These are phyloP conservation scores for Busseola fusca DNA, from an alignment of 2,888 invertebrate genomes.

Conservation along the genomic window DNA sequence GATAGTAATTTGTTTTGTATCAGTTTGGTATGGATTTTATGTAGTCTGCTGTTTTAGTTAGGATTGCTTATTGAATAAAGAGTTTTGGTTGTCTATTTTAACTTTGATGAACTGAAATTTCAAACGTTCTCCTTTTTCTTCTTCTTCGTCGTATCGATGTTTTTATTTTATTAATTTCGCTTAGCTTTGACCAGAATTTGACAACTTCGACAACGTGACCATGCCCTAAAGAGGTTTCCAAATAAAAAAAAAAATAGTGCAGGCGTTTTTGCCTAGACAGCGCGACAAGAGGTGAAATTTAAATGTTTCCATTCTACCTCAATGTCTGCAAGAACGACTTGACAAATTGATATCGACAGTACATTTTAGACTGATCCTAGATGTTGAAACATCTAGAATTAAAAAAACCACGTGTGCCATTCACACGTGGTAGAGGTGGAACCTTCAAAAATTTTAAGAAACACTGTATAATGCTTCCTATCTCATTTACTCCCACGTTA, in stretches of 20 bases:
- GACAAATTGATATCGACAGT: too few relatives aligned
- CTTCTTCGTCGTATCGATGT: neutral
- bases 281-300: neutral
- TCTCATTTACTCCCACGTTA: too few relatives aligned
- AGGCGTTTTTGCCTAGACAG: neutral
- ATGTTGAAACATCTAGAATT: too few relatives aligned
- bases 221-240: too few relatives aligned
- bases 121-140: neutral
- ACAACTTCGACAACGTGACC: neutral
- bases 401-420: too few relatives aligned
- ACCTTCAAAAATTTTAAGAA: too few relatives aligned
- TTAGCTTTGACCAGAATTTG: neutral
- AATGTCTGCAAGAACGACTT: too few relatives aligned
- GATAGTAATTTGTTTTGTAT: conserved; percentile 12
- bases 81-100: neutral
- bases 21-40: neutral
- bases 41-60: neutral
- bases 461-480: too few relatives aligned
- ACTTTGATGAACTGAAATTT: neutral
- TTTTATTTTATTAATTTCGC: neutral
- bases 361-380: neutral
- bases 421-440: too few relatives aligned
- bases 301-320: neutral
- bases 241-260: too few relatives aligned
- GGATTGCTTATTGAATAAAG: neutral